Evolutionary conservation across 2,113 vertebrate genomes (phyloP).

Genomic region (Porphyrio hochstetteri): DNA sequence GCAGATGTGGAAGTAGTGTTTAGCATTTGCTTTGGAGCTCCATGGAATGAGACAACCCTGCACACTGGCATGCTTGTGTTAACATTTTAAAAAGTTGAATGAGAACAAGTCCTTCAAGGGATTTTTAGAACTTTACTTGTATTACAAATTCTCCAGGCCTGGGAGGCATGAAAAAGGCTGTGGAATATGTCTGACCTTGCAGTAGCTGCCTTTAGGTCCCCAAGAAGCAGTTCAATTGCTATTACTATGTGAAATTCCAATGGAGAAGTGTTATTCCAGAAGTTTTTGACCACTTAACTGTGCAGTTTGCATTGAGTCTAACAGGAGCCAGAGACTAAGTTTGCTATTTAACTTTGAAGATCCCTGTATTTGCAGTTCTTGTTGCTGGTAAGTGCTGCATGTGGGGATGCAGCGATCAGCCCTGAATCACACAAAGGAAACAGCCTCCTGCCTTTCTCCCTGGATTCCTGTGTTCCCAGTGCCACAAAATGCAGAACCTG

Average conservation of each 20-base stretch:
- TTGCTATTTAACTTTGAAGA: not conserved
- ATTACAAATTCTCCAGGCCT: not conserved
- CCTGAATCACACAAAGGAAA: not conserved
- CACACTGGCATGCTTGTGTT: not conserved
- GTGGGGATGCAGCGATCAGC: not conserved
- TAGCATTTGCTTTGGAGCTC: not conserved
- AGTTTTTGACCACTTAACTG: not conserved
- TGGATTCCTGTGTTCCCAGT: not conserved
- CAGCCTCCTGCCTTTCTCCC: not conserved
- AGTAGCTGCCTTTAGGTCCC: not conserved
- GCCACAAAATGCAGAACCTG: not conserved
- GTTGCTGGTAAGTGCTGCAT: rapidly evolving
- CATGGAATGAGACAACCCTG: not conserved
- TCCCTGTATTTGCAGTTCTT: not conserved
- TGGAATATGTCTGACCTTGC: not conserved
- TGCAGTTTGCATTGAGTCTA: not conserved
- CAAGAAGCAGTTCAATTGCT: not conserved
- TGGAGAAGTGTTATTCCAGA: not conserved
- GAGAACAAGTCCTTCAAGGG: not conserved
- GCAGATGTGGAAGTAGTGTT: not conserved
- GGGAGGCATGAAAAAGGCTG: not conserved
- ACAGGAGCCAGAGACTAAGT: not conserved
- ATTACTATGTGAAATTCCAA: not conserved
- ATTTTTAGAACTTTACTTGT: not conserved
- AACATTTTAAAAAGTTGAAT: not conserved